Evolutionary conservation across 2,888 invertebrate genomes (phyloP), one percentile per base, ranked within the genome.

Genomic region (Cosmorhoe ocellata): DNA sequence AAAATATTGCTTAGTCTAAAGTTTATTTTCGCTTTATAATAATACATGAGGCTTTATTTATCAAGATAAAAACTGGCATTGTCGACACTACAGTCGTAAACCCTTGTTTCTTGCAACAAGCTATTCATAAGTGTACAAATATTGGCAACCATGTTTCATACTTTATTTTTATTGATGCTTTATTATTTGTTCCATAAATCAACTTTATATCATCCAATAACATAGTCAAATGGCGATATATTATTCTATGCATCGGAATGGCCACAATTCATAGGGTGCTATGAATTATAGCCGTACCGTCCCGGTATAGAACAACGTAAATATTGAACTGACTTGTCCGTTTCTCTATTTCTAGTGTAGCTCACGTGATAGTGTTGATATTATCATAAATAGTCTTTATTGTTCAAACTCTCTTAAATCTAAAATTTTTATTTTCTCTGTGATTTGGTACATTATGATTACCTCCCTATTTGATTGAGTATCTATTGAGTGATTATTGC

Each of bases 111-210:
- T 2, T 18, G 18, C 18, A 18, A 18, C 18, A 18, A 18, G 4
- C 4, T n/a, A 24, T 18, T 26, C 14, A 9, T 12, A 40, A 2
- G 10, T n/a, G 2, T 18, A 3, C 4, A 42, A 40, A 36, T 34
- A 34, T 40, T 32, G 31, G 33, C 44, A 48, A 30, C 18, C 26
- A 61, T 48, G 53, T 61, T 28, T 5, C 40, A 46, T n/a, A n/a
- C n/a, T n/a, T 42, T 41, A 61, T 59, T 62, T 62, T 66, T 59
- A 56, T 48, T 62, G 58, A 51, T 57, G 45, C 59, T 56, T 60
- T 44, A 47, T 58, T 56, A 56, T 46, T 38, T 36, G 44, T 38
- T 37, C n/a, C 31, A 53, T 50, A 53, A 49, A 53, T 53, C 49
- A 49, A 18, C 18, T 26, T 46, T 39, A 55, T 51, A 50, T 42